phyloP scores from a whole-genome alignment of 1,140 invertebrate species.

The Diploscapter pachys region DNA sequence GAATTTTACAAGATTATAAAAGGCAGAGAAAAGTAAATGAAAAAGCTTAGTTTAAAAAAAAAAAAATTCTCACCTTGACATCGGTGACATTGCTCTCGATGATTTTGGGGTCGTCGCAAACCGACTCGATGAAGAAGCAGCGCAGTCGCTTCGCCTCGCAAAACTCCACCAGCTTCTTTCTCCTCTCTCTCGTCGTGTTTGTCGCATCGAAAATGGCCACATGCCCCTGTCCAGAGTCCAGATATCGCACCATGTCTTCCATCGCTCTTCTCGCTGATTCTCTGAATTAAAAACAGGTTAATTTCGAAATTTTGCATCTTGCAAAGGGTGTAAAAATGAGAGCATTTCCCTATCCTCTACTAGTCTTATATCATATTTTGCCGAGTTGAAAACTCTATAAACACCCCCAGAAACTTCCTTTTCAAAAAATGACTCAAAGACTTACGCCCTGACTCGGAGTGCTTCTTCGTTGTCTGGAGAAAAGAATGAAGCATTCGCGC shows the following conservation, averaged over 20 bases:
- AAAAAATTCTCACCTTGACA: constrained; percentile 40
- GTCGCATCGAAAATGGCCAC: constrained; percentile 88
- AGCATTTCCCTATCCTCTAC: no score
- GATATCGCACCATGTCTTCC: constrained; percentile 55
- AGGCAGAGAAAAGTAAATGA: no score
- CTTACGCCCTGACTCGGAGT: constrained; percentile 53
- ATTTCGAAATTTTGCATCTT: no score
- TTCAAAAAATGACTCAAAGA: constrained; percentile 8
- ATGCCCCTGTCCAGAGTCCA: constrained; percentile 60
- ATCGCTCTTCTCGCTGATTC: constrained; percentile 57
- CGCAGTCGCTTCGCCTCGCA: constrained; percentile 71
- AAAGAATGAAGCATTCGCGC: constrained; percentile 75
- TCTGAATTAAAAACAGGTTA: constrained; percentile 39
- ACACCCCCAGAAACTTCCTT: neutral
- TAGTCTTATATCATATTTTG: no score
- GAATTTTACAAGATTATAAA: no score
- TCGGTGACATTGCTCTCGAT: constrained; percentile 96
- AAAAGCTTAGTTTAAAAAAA: neutral
- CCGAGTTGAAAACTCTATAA: no score
- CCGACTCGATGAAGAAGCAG: constrained; percentile 94
- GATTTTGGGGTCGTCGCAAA: constrained; percentile 91
- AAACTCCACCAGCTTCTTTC: constrained; percentile 73
- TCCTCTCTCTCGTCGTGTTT: constrained; percentile 85
- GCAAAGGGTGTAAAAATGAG: no score
- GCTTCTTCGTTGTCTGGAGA: constrained; percentile 53